Percentiles rank a stretch among this genome's conserved stretches.
Evolutionary conservation across 2,113 vertebrate genomes (phyloP).

Genomic region (Alaudala cheleensis): DNA sequence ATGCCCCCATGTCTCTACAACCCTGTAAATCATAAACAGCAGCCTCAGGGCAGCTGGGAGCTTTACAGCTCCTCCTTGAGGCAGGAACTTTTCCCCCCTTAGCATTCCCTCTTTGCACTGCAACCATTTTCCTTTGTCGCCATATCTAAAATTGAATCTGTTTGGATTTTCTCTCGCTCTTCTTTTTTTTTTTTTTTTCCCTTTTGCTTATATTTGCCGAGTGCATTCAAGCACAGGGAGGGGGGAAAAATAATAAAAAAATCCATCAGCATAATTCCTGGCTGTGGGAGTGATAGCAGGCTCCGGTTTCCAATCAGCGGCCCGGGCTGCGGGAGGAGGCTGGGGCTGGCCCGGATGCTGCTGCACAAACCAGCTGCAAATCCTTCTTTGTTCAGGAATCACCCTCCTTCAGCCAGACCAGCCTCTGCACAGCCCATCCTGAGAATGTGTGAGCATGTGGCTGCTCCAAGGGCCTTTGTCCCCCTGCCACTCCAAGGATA

Average conservation of each 20-base stretch:
- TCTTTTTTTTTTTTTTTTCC: background rate
- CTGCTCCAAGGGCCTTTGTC: background rate
- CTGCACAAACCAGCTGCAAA: conserved; percentile 5
- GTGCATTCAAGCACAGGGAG: background rate
- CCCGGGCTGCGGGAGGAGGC: conserved; percentile 27
- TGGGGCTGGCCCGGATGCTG: conserved; percentile 36
- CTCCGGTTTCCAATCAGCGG: conserved; percentile 41
- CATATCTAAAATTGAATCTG: conserved; percentile 60
- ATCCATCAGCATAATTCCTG: conserved; percentile 45
- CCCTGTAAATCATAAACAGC: background rate
- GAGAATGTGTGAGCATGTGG: fast-evolving
- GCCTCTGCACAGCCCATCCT: background rate
- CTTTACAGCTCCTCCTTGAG: background rate
- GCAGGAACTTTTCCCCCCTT: background rate
- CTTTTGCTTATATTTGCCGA: conserved; percentile 15
- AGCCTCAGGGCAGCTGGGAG: background rate
- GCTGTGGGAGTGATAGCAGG: background rate
- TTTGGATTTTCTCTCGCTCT: background rate
- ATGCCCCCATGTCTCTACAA: fast-evolving
- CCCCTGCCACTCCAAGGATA: background rate
- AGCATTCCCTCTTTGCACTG: background rate
- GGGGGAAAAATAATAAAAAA: background rate
- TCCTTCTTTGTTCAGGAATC: conserved; percentile 35
- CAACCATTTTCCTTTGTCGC: conserved; percentile 11
- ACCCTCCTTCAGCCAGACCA: background rate